phyloP scores from a whole-genome alignment of 2,113 vertebrate genomes.

The Zapornia atra region DNA sequence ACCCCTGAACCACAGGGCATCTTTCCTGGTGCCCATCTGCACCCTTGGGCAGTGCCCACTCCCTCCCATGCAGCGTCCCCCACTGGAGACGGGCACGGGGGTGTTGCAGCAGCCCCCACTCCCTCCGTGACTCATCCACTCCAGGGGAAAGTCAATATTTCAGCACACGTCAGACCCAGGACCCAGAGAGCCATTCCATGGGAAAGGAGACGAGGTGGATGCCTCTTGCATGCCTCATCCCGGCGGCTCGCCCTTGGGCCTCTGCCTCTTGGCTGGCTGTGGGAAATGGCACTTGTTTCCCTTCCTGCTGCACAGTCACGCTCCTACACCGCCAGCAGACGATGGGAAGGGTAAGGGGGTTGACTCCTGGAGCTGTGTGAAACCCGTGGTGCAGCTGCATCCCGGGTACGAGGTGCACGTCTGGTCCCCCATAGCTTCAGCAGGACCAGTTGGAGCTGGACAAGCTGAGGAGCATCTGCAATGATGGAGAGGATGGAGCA shows the following conservation, averaged over 20 bases:
- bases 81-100: background rate
- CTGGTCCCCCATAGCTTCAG: background rate
- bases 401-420: rapidly evolving
- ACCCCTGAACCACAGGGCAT: rapidly evolving
- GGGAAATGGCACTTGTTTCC: constrained; percentile 43
- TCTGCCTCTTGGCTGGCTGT: background rate
- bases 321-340: rapidly evolving
- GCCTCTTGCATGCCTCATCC: constrained; percentile 47
- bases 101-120: background rate
- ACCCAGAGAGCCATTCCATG: background rate
- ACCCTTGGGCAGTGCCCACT: background rate
- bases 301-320: background rate
- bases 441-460: rapidly evolving
- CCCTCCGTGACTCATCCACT: constrained; percentile 39
- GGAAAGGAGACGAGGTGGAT: constrained; percentile 19
- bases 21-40: background rate
- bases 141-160: background rate
- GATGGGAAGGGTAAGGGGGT: background rate
- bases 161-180: background rate
- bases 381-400: background rate
- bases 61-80: background rate
- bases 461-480: background rate
- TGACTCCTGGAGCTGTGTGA: background rate
- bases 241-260: background rate
- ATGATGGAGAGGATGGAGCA: background rate